Evolutionary conservation across 2,888 invertebrate species (phyloP), one percentile per base, ranked within the genome.

Genomic region (Trachelus tabidus): DNA sequence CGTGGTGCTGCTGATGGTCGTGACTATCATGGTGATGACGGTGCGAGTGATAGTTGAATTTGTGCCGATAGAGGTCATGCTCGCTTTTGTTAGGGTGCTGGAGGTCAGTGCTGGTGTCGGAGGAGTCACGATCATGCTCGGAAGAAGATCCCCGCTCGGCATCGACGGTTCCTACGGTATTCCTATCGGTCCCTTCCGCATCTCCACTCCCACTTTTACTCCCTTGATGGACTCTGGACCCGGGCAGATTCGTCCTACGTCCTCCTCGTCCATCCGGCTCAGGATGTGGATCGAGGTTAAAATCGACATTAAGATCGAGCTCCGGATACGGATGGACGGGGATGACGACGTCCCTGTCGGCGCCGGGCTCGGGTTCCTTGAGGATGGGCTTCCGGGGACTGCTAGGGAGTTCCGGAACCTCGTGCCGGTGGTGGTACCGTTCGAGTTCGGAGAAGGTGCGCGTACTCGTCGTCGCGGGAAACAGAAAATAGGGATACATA

Each of bases 401-500:
- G 75, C 76, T 76, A 34, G 69, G 75, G 73, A 79, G 76, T 33
- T 79, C 79, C 68, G 79, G 79, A 23, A 73, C 79, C 79, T 79
- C 71, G 73, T 75, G 78, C 68, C 71, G 75, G 78, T 78, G 75
- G 73, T 34, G 78, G 75, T 78, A 77, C 71, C 78, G 78, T 75
- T 76, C 79, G 73, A 73, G 75, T 77, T 35, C 81, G 74, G 69
- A 76, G 79, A 86, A 82, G 76, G 87, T 87, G 85, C 87, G 84
- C 92, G 92, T 79, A 92, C 92, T 89, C 90, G 92, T 88, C 92
- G 92, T 83, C 90, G 92, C 93, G 86, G 94, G 94, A 90, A 94
- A 94, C 86, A 94, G 92, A 92, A 94, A 94, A 91, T 94, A 94
- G 83, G 94, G 94, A 88, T 92, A 93, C 87, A 92, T 92, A 90